A percentile compares a stretch with the other conserved stretches of the same genome.
Conservation (phyloP, 2,888 invertebrate genomes). For the Limenitis camilla region DNA sequence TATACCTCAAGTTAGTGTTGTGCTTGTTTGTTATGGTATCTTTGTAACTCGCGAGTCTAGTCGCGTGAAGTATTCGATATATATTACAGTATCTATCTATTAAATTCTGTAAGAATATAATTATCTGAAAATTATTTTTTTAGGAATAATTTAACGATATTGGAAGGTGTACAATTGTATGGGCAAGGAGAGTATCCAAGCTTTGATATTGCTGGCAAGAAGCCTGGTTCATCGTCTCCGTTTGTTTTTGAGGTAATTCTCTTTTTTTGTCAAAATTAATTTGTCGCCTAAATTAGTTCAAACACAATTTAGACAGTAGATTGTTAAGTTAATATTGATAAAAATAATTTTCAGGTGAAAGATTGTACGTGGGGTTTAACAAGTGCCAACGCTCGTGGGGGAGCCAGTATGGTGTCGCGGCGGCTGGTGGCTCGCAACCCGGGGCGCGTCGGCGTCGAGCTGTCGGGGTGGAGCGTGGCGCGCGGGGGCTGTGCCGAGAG, state of each 20-base stretch:
- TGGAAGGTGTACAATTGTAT: constrained; percentile 88
- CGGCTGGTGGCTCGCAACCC: constrained; percentile 90
- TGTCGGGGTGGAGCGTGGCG: constrained; percentile 61
- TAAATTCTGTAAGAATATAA: too few species aligned
- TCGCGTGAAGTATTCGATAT: too few species aligned
- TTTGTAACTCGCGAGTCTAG: too few species aligned
- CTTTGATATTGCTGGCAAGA: constrained; percentile 91
- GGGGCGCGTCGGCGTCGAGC: constrained; percentile 89
- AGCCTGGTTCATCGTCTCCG: constrained; percentile 83
- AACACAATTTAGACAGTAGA: too few species aligned
- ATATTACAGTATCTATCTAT: too few species aligned
- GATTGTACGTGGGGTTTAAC: constrained; percentile 7
- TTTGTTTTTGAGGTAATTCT: constrained; percentile 81
- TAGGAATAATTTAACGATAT: constrained; percentile 94
- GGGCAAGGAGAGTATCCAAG: constrained; percentile 91
- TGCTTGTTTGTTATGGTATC: background rate
- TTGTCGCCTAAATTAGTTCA: too few species aligned
- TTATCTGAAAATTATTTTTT: background rate
- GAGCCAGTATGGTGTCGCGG: constrained; percentile 79
- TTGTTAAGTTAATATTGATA: too few species aligned
- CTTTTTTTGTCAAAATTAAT: background rate
- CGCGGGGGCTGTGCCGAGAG: constrained; percentile 49
- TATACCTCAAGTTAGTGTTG: constrained; percentile 60
- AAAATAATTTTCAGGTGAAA: constrained; percentile 4
- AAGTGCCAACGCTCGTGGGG: constrained; percentile 61